phyloP scores from a whole-genome alignment of 53 echinoderm and acorn worm species.

The Echinometra lucunter region DNA sequence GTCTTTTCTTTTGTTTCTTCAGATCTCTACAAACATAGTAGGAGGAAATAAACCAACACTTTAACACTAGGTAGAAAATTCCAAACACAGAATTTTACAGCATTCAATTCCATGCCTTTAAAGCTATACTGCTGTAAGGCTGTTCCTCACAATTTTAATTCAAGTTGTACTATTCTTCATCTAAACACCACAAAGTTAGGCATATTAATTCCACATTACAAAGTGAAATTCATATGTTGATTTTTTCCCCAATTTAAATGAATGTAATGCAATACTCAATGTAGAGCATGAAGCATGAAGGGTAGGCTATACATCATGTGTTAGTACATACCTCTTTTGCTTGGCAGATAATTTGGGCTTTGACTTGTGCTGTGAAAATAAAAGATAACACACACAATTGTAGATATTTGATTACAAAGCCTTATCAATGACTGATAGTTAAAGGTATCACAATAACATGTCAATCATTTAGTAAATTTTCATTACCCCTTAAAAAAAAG shows the following conservation, averaged over 20 bases:
- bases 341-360: slow-evolving; percentile 83
- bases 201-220: too few species aligned
- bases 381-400: slow-evolving; percentile 23
- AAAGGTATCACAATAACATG: background rate
- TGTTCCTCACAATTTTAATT: background rate
- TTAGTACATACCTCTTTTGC: slow-evolving; percentile 86
- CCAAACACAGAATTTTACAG: too few species aligned
- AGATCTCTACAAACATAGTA: slow-evolving; percentile 67
- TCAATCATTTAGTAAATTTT: background rate
- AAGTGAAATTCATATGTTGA: too few species aligned
- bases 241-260: too few species aligned
- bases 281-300: background rate
- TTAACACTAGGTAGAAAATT: too few species aligned
- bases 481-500: background rate
- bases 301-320: too few species aligned
- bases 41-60: background rate
- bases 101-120: background rate
- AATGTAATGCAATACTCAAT: too few species aligned
- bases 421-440: background rate
- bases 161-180: background rate
- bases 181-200: background rate
- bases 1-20: slow-evolving; percentile 86
- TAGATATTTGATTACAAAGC: background rate
- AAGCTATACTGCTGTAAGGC: background rate
- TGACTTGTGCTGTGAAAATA: slow-evolving; percentile 67